Conservation (phyloP, 2,113 vertebrate species). For the Perca flavescens region DNA sequence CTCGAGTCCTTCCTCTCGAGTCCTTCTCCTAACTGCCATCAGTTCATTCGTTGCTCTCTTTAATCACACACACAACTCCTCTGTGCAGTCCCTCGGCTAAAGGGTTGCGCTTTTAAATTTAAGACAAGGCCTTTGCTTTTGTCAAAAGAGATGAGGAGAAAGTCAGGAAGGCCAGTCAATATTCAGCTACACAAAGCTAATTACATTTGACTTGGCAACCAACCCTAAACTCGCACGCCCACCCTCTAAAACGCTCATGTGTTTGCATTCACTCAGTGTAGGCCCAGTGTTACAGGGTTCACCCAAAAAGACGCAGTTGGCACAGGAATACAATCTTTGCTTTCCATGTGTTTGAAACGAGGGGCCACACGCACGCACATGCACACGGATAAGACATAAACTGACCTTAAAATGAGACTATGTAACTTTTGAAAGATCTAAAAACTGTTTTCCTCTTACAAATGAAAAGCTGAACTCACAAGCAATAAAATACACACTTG, state of each 20-base stretch:
- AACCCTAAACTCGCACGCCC: slow-evolving; percentile 4
- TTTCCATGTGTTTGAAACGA: slow-evolving; percentile 6
- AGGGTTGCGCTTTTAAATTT: slow-evolving; percentile 40
- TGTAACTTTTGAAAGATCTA: neutral
- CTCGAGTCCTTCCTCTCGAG: slow-evolving; percentile 50
- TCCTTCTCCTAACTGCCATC: slow-evolving; percentile 39
- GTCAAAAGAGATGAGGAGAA: slow-evolving; percentile 33
- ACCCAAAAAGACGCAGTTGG: neutral
- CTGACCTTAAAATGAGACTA: neutral
- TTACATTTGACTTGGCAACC: slow-evolving; percentile 64
- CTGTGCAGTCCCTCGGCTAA: slow-evolving; percentile 23
- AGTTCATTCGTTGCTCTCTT: slow-evolving; percentile 51
- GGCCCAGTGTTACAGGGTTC: neutral
- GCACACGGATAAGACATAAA: neutral
- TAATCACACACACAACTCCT: slow-evolving; percentile 48
- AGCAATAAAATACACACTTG: neutral
- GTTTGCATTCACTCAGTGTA: slow-evolving; percentile 34
- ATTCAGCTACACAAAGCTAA: slow-evolving; percentile 57
- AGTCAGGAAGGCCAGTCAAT: slow-evolving; percentile 39
- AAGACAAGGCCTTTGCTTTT: slow-evolving; percentile 46
- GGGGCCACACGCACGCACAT: neutral
- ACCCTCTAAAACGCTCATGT: slow-evolving; percentile 26
- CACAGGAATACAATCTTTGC: slow-evolving; percentile 1
- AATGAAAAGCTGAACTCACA: neutral
- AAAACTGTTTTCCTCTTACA: neutral